Evolutionary conservation across 2,888 invertebrate genomes (phyloP).

Genomic region (Melolontha melolontha): DNA sequence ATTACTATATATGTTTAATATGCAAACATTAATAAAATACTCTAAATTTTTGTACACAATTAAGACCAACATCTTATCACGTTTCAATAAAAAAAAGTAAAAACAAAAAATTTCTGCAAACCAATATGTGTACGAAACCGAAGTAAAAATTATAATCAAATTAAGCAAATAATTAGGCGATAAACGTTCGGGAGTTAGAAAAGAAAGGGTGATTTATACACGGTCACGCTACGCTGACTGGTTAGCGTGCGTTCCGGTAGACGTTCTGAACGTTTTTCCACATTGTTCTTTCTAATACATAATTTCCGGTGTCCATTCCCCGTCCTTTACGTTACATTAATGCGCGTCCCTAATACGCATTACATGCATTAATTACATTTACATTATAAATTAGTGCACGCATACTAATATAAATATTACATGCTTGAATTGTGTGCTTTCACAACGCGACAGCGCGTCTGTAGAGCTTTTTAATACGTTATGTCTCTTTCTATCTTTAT

Average conservation of each 20-base stretch:
- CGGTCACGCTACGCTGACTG: slow-evolving; percentile 58
- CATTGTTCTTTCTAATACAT: slow-evolving; percentile 58
- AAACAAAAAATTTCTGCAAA: not conserved
- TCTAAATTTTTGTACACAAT: too few relatives aligned
- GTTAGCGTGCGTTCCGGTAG: slow-evolving; percentile 56
- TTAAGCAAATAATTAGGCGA: slow-evolving; percentile 44
- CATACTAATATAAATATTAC: slow-evolving; percentile 37
- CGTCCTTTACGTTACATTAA: slow-evolving; percentile 48
- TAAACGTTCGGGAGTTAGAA: slow-evolving; percentile 50
- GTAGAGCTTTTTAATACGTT: slow-evolving; percentile 16
- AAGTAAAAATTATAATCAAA: slow-evolving; percentile 40
- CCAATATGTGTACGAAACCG: not conserved
- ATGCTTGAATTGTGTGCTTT: slow-evolving; percentile 33
- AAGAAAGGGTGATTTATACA: slow-evolving; percentile 60
- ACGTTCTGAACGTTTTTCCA: slow-evolving; percentile 56
- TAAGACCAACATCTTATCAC: too few relatives aligned
- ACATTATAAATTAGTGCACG: slow-evolving; percentile 42
- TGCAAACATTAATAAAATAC: too few relatives aligned
- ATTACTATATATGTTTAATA: too few relatives aligned
- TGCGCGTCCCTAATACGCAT: slow-evolving; percentile 47
- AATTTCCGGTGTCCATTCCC: slow-evolving; percentile 56
- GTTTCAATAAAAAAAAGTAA: not conserved
- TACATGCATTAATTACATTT: slow-evolving; percentile 43
- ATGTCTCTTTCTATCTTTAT: slow-evolving; percentile 1
- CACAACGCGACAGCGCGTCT: slow-evolving; percentile 19